Percentiles rank a stretch among this genome's conserved stretches.
phyloP scores from a whole-genome alignment of 2,888 invertebrate genomes.

The Sceliomorpha sp. region DNA sequence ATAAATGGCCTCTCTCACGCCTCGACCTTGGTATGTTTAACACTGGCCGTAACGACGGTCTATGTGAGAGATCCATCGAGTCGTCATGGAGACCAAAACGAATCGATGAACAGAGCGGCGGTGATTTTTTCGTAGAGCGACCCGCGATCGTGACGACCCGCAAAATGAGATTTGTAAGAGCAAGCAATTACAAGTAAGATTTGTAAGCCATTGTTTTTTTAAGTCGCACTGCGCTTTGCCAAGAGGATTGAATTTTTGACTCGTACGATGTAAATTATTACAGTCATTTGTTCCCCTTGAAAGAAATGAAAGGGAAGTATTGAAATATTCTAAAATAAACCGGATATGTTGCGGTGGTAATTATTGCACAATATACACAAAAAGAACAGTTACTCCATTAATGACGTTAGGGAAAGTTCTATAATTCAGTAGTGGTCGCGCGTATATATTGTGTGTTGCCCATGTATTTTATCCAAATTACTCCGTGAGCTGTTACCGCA shows the following conservation, averaged over 20 bases:
- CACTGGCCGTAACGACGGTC: constrained; percentile 64
- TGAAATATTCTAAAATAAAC: constrained; percentile 48
- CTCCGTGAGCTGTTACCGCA: no score
- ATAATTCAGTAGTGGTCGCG: no score
- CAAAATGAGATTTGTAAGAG: constrained; percentile 60
- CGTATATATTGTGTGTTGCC: no score
- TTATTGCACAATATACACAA: no score
- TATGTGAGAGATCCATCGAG: constrained; percentile 68
- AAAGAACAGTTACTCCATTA: no score
- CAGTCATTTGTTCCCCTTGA: constrained; percentile 51
- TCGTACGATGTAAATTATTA: constrained; percentile 56
- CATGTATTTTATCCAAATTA: no score
- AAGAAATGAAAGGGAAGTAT: constrained; percentile 40
- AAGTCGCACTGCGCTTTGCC: constrained; percentile 44
- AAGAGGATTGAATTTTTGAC: constrained; percentile 57
- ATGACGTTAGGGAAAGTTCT: no score
- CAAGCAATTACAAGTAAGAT: constrained; percentile 59
- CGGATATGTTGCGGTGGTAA: constrained; percentile 21
- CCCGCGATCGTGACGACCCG: constrained; percentile 59
- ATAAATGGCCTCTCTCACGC: constrained; percentile 62
- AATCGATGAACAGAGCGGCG: constrained; percentile 63
- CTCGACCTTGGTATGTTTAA: constrained; percentile 62
- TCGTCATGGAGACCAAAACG: constrained; percentile 66
- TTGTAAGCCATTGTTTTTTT: constrained; percentile 59
- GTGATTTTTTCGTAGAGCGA: constrained; percentile 55